These are phyloP conservation scores for Protobothrops flavoviridis DNA, from an alignment of 2,113 vertebrate genomes.

Conservation along the genomic window DNA sequence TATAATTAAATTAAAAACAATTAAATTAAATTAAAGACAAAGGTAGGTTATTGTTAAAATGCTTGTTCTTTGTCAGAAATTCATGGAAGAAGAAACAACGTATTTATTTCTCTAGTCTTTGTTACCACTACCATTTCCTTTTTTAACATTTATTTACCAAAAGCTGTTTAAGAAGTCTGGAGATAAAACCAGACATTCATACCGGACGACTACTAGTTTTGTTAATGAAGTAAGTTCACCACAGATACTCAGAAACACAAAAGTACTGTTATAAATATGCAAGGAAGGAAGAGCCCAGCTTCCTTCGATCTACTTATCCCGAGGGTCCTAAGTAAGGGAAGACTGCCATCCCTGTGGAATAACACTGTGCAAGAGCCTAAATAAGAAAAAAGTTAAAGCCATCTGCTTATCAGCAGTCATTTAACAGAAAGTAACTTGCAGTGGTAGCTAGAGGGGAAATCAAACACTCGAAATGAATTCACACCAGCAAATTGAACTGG, in stretches of 20 bases:
- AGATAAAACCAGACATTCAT: constrained; percentile 58
- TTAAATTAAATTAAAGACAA: constrained; percentile 1
- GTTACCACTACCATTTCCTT: constrained; percentile 32
- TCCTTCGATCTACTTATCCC: constrained; percentile 48
- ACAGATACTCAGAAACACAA: constrained; percentile 33
- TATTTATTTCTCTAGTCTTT: constrained; percentile 16
- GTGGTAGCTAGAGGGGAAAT: constrained; percentile 63
- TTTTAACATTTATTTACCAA: constrained; percentile 9
- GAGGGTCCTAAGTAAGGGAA: constrained; percentile 36
- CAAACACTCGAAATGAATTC: constrained; percentile 69
- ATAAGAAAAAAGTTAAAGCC: constrained; percentile 54
- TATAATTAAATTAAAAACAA: neutral
- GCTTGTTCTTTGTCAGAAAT: neutral
- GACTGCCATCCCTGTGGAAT: constrained; percentile 37
- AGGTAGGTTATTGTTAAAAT: neutral
- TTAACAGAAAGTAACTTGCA: constrained; percentile 64
- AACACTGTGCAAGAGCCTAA: neutral
- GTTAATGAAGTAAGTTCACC: constrained; percentile 44
- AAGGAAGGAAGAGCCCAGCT: neutral
- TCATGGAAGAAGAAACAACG: neutral
- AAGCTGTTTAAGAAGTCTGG: constrained; percentile 22
- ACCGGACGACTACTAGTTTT: constrained; percentile 46
- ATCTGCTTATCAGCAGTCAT: constrained; percentile 57
- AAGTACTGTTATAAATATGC: constrained; percentile 34
- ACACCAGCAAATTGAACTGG: constrained; percentile 51